Evolutionary conservation across 2,797 vertebrate species (phyloP).

Genomic region (Enteromius unitaeniatus): DNA sequence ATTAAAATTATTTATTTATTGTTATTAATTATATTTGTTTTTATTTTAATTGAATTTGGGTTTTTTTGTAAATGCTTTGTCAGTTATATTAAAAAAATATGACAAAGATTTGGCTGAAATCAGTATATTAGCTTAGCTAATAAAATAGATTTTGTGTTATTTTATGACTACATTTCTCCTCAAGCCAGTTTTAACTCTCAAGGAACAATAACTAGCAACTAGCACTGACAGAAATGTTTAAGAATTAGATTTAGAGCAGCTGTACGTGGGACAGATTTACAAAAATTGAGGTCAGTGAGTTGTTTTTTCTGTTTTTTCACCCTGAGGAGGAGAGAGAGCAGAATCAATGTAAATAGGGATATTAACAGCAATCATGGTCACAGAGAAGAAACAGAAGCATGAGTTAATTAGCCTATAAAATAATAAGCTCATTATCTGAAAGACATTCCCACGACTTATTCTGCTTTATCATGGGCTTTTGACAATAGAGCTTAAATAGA

Average conservation of each 20-base stretch:
- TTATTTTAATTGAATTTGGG: no score
- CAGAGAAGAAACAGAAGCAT: conserved; percentile 40
- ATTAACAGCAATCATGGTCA: conserved; percentile 9
- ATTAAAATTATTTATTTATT: no score
- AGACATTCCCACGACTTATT: conserved; percentile 47
- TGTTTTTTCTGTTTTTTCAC: conserved; percentile 7
- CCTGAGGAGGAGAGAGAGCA: not conserved
- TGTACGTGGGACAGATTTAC: not conserved
- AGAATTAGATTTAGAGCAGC: not conserved
- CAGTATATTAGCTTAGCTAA: not conserved
- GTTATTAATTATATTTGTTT: no score
- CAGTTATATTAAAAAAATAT: not conserved
- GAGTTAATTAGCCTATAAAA: conserved; percentile 65
- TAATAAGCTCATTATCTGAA: conserved; percentile 45
- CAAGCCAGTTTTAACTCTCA: not conserved
- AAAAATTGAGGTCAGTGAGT: not conserved
- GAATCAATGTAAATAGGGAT: conserved; percentile 13
- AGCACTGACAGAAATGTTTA: not conserved
- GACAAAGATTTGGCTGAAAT: not conserved
- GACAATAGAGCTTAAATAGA: conserved; percentile 43
- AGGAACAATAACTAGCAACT: not conserved
- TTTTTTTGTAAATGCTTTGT: not conserved
- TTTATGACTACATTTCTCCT: not conserved
- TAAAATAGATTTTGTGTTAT: not conserved
- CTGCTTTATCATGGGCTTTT: conserved; percentile 27